phyloP scores from a whole-genome alignment of 2,797 vertebrate species.

The Acanthurus tractus region DNA sequence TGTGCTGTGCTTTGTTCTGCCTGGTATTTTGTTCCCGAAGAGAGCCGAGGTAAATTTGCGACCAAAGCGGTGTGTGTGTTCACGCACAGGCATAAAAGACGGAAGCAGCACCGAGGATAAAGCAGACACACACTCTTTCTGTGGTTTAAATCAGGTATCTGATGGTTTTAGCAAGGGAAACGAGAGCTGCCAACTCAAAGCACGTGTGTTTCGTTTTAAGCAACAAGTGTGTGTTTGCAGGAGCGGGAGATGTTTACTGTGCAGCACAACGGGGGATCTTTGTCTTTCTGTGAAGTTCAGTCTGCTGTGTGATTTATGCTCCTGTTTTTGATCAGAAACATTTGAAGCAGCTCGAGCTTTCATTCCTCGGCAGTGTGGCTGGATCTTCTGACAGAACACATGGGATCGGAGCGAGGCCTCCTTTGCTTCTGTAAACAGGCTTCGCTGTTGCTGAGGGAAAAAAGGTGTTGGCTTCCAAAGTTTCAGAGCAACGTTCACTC shows the following conservation, averaged over 20 bases:
- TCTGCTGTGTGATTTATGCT: conserved; percentile 26
- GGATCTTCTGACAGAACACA: conserved; percentile 29
- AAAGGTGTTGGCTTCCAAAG: conserved; percentile 36
- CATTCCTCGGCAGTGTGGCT: background rate
- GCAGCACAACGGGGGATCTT: conserved; percentile 40
- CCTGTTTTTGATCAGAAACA: conserved; percentile 37
- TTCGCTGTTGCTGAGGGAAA: conserved; percentile 34
- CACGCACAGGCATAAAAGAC: conserved; percentile 63
- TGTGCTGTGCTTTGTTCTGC: conserved; percentile 59
- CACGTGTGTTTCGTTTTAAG: conserved; percentile 21
- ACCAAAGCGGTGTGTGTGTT: conserved; percentile 57
- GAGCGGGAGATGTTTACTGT: conserved; percentile 42
- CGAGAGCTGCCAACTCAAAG: conserved; percentile 55
- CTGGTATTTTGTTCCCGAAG: conserved; percentile 59
- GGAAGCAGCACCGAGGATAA: conserved; percentile 35
- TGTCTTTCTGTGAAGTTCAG: conserved; percentile 28
- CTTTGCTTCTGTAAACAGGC: conserved; percentile 51
- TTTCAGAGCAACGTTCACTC: conserved; percentile 27
- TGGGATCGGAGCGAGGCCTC: conserved; percentile 15
- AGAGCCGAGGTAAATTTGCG: conserved; percentile 51
- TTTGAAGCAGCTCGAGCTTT: conserved; percentile 29
- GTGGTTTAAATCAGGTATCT: conserved; percentile 64
- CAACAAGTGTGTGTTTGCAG: conserved; percentile 53
- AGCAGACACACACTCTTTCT: conserved; percentile 24
- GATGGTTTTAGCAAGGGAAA: conserved; percentile 43